Evolutionary conservation across 1,140 invertebrate genomes (phyloP).

Genomic region (Platorchestia sp.): DNA sequence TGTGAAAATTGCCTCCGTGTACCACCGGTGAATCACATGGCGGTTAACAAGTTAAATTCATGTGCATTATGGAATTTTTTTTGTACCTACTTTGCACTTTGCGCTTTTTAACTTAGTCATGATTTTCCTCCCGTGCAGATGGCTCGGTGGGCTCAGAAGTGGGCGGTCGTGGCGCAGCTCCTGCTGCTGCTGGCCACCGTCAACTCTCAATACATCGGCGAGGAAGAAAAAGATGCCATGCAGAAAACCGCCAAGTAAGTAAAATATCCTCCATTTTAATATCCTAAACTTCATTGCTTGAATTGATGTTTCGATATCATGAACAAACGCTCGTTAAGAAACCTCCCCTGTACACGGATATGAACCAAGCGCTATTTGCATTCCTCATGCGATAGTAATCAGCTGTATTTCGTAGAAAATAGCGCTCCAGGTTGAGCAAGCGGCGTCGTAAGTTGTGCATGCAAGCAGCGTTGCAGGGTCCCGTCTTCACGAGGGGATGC

Average conservation of each 20-base stretch:
- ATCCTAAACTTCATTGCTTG: constrained; percentile 42
- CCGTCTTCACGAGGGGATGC: not conserved
- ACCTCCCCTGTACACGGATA: not conserved
- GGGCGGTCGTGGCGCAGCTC: not conserved
- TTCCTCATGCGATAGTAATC: not conserved
- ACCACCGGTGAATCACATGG: too few relatives aligned
- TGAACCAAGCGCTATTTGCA: not conserved
- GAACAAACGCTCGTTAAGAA: not conserved
- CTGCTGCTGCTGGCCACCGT: constrained; percentile 42
- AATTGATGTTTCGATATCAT: too few relatives aligned
- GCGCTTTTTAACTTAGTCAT: not conserved
- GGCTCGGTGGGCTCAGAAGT: not conserved
- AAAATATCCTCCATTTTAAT: not conserved
- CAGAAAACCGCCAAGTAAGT: constrained; percentile 67
- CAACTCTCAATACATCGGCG: constrained; percentile 64
- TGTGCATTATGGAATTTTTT: not conserved
- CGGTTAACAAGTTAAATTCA: too few relatives aligned
- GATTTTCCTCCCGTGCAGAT: constrained; percentile 52
- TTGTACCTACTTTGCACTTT: not conserved
- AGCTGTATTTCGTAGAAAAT: not conserved
- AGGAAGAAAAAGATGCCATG: constrained; percentile 60
- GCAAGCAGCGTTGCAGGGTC: not conserved
- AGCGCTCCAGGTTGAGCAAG: not conserved
- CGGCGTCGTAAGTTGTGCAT: not conserved
- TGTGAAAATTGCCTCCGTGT: too few relatives aligned